These are phyloP conservation scores for Smittia sp. DNA, from an alignment of 2,888 invertebrate species.

Conservation along the genomic window DNA sequence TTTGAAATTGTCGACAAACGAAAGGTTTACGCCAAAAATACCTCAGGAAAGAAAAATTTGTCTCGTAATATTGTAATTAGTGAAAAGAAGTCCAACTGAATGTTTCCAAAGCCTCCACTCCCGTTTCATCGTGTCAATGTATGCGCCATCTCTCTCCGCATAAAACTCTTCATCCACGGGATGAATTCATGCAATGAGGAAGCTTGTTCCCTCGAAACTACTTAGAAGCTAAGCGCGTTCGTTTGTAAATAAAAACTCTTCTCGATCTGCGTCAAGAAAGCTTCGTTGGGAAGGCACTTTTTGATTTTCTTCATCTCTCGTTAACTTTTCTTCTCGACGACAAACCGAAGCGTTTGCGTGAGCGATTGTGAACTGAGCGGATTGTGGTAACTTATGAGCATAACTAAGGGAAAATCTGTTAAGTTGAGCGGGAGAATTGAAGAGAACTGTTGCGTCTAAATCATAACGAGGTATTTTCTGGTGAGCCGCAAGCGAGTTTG, in stretches of 20 bases:
- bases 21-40: conserved; percentile 9
- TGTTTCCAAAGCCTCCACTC: conserved; percentile 24
- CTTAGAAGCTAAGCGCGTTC: neutral
- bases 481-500: neutral
- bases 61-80: neutral
- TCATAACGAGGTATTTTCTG: conserved; percentile 34
- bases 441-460: neutral
- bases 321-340: conserved; percentile 7
- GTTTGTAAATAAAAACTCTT: neutral
- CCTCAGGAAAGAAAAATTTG: neutral
- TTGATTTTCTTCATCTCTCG: neutral
- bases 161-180: conserved; percentile 30
- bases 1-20: neutral
- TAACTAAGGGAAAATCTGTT: conserved; percentile 15
- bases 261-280: neutral
- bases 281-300: conserved; percentile 20
- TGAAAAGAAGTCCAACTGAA: conserved; percentile 29
- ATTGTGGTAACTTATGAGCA: conserved; percentile 36
- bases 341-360: neutral
- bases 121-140: neutral
- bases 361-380: neutral
- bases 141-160: neutral
- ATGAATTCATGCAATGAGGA: conserved; percentile 18
- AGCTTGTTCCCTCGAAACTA: neutral
- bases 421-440: neutral